Conservation (phyloP, 2,113 vertebrate genomes). For the Grammomys surdaster region DNA sequence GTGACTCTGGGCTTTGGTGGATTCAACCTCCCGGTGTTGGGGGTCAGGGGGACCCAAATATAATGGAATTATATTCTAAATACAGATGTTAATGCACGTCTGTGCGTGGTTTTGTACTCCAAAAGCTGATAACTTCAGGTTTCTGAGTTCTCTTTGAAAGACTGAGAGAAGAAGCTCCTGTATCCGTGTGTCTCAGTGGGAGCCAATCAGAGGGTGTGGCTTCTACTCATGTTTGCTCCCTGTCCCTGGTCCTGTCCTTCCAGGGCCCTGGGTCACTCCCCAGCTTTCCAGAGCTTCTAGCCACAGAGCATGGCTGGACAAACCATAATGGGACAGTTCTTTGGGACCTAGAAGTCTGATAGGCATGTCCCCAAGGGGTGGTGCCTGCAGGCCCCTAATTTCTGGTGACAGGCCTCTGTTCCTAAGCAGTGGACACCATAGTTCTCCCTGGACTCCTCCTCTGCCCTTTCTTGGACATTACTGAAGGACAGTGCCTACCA, state of each 20-base stretch:
- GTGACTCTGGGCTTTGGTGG: background rate
- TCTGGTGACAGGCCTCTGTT: accelerated
- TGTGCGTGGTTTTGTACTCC: background rate
- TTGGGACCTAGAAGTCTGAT: accelerated
- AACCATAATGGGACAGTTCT: no score
- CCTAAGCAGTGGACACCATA: background rate
- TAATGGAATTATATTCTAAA: background rate
- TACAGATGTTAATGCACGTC: background rate
- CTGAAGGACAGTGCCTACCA: background rate
- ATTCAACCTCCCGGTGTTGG: background rate
- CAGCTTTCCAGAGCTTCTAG: background rate
- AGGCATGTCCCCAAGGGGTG: background rate
- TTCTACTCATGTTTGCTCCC: background rate
- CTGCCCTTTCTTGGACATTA: background rate
- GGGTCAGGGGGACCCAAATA: background rate
- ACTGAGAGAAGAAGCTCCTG: background rate
- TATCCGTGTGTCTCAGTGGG: background rate
- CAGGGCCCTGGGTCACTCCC: background rate
- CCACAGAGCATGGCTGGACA: background rate
- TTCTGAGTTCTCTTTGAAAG: background rate
- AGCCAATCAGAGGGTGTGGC: background rate
- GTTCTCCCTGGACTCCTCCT: background rate
- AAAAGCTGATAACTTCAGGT: background rate
- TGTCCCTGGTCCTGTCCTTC: background rate
- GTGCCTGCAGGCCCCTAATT: background rate